These are phyloP conservation scores for Peromyscus attwateri DNA, from an alignment of 2,797 vertebrate genomes.

Conservation along the genomic window DNA sequence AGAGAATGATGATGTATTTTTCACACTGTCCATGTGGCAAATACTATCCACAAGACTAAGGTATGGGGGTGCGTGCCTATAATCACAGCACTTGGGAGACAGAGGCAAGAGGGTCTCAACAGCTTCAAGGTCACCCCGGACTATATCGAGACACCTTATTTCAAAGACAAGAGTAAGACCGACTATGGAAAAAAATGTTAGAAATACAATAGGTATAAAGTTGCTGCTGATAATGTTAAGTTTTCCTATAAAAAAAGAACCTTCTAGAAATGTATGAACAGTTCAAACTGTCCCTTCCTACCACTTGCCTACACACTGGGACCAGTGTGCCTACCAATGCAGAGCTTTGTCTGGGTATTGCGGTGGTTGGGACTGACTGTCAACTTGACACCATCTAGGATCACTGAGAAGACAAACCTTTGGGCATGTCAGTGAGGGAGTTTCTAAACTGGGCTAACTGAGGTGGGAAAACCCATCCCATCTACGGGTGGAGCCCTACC, in stretches of 20 bases:
- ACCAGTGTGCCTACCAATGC: neutral
- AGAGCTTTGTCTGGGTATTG: neutral
- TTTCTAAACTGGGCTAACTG: neutral
- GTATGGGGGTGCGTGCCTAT: too few species aligned
- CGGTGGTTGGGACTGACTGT: neutral
- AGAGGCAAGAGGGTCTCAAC: neutral
- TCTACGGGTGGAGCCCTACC: neutral
- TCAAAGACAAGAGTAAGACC: neutral
- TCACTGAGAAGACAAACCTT: neutral
- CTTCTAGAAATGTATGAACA: slow-evolving; percentile 87
- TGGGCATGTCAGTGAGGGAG: neutral
- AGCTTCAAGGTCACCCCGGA: neutral
- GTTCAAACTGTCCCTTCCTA: neutral
- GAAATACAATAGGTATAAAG: slow-evolving; percentile 34
- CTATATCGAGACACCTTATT: neutral
- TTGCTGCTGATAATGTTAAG: slow-evolving; percentile 72
- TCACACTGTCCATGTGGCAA: neutral
- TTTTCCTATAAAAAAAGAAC: slow-evolving; percentile 88
- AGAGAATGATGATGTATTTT: slow-evolving; percentile 23
- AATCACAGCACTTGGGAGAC: neutral
- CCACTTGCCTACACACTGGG: neutral
- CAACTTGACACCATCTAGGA: neutral
- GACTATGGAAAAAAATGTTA: neutral
- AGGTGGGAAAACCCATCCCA: neutral
- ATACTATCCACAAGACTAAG: slow-evolving; percentile 49